A percentile compares a stretch with the other conserved stretches of the same genome.
phyloP scores from a whole-genome alignment of 1,140 invertebrate species.

The Drosophila azteca region DNA sequence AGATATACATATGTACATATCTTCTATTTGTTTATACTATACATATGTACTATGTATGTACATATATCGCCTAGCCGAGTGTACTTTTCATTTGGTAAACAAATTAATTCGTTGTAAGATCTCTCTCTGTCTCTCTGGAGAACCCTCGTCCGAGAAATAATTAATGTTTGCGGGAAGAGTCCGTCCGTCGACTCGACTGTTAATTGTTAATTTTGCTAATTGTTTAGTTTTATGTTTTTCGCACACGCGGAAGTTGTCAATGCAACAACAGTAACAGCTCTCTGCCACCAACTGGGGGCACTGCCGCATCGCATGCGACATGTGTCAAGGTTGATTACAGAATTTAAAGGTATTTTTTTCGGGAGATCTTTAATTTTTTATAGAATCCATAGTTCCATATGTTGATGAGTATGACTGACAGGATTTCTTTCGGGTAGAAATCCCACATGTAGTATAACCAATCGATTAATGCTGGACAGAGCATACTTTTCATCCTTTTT shows the following conservation, averaged over 20 bases:
- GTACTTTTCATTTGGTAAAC: constrained; percentile 37
- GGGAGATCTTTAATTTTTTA: too few species aligned
- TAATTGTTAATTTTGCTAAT: constrained; percentile 21
- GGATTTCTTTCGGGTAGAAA: too few species aligned
- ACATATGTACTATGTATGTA: not conserved
- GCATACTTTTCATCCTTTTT: too few species aligned
- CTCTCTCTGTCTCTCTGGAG: constrained; percentile 5
- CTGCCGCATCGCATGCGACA: too few species aligned
- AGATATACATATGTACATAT: constrained; percentile 2
- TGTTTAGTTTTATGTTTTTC: constrained; percentile 21
- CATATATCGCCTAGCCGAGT: constrained; percentile 8
- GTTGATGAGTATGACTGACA: too few species aligned
- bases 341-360: too few species aligned
- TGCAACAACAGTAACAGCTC: too few species aligned
- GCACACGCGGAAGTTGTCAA: constrained; percentile 23
- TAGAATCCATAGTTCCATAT: too few species aligned
- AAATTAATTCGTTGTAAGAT: constrained; percentile 48
- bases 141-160: constrained; percentile 35
- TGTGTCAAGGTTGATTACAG: too few species aligned
- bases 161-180: constrained; percentile 26
- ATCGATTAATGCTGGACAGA: not conserved
- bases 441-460: not conserved
- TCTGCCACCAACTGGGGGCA: too few species aligned
- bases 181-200: not conserved
- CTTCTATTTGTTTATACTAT: not conserved